A percentile compares a stretch with the other conserved stretches of the same genome.
These are phyloP conservation scores for Otis tarda DNA, from an alignment of 2,113 vertebrate species.

Conservation along the genomic window DNA sequence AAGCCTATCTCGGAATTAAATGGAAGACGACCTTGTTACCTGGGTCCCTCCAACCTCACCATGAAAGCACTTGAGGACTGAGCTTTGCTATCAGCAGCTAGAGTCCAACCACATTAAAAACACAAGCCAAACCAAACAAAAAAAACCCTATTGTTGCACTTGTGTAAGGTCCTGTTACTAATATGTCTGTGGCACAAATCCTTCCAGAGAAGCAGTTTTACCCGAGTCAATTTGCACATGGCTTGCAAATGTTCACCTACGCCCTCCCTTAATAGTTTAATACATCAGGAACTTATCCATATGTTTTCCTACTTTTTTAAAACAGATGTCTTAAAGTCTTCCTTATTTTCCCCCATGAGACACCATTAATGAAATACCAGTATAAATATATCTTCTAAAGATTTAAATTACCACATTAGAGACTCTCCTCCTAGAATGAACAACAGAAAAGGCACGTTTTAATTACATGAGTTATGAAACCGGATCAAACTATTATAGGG, in stretches of 20 bases:
- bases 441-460: not conserved
- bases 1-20: not conserved
- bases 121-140: not conserved
- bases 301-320: not conserved
- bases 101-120: not conserved
- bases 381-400: not conserved
- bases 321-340: not conserved
- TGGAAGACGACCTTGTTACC: not conserved
- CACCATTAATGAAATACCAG: not conserved
- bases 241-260: not conserved
- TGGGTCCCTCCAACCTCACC: not conserved
- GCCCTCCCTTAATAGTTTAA: not conserved
- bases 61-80: not conserved
- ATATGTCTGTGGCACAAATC: not conserved
- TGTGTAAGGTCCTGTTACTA: not conserved
- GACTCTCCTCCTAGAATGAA: not conserved
- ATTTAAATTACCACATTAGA: not conserved
- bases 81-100: not conserved
- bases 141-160: fast-evolving
- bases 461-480: slow-evolving; percentile 27
- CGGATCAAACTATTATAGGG: not conserved
- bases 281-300: not conserved
- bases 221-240: fast-evolving
- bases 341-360: not conserved
- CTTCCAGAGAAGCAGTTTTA: not conserved